Percentiles rank a stretch among this genome's conserved stretches.
Conservation (phyloP, 2,113 vertebrate species). For the Montifringilla adamsi region DNA sequence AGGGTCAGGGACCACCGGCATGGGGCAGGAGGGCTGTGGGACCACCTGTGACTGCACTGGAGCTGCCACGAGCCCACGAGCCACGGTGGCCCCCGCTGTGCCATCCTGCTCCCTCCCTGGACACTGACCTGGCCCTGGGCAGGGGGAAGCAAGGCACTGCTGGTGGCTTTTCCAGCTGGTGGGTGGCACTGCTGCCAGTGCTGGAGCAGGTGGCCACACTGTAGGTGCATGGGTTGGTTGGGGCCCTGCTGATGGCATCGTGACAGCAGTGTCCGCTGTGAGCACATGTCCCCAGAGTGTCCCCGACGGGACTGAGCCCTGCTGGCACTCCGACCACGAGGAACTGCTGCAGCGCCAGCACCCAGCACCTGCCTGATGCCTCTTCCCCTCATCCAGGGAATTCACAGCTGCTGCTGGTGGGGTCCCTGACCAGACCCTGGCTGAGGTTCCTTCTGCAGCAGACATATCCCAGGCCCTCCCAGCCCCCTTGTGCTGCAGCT, state of each 20-base stretch:
- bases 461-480: not conserved
- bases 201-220: not conserved
- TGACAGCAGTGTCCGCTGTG: not conserved
- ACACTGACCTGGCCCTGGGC: not conserved
- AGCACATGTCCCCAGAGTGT: fast-evolving
- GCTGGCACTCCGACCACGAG: fast-evolving
- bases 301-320: fast-evolving
- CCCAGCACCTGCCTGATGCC: not conserved
- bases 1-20: fast-evolving
- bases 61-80: fast-evolving
- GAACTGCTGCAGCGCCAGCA: not conserved
- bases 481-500: not conserved
- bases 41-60: fast-evolving
- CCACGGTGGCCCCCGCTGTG: not conserved
- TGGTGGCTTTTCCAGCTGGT: not conserved
- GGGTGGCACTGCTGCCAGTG: not conserved
- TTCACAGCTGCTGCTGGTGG: not conserved
- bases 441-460: not conserved
- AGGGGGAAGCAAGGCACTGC: not conserved
- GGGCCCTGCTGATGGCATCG: not conserved
- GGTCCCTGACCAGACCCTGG: no score
- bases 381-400: not conserved
- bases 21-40: not conserved
- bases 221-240: fast-evolving
- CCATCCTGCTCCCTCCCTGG: not conserved